These are phyloP conservation scores for Phaethornis superciliosus DNA, from an alignment of 2,113 vertebrate species.

Conservation along the genomic window DNA sequence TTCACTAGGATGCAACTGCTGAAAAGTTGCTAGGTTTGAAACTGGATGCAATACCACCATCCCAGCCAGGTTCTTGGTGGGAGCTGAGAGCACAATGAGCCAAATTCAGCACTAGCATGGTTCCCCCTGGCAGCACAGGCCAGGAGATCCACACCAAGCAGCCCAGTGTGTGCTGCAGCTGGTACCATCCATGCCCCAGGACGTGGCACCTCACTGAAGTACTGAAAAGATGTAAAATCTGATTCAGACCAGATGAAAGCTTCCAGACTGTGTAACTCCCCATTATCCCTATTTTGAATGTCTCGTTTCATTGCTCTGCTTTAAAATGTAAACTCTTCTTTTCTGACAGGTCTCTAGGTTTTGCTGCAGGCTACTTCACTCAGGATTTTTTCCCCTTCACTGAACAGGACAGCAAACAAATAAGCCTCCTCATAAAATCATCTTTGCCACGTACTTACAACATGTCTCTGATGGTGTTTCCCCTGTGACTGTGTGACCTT, in stretches of 20 bases:
- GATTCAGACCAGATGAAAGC: background rate
- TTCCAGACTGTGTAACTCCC: background rate
- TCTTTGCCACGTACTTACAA: background rate
- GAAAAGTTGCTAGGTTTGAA: background rate
- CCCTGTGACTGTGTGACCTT: background rate
- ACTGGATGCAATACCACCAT: background rate
- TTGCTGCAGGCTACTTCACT: background rate
- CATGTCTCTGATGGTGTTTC: background rate
- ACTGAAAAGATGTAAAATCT: background rate
- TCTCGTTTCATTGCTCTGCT: background rate
- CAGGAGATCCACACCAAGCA: background rate
- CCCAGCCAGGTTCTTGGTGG: background rate
- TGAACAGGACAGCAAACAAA: background rate
- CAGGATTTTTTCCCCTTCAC: background rate
- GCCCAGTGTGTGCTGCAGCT: background rate
- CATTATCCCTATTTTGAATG: background rate
- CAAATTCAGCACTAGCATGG: rapidly evolving
- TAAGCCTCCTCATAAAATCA: background rate
- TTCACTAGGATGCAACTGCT: background rate
- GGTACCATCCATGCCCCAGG: background rate
- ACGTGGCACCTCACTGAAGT: background rate
- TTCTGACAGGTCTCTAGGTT: background rate
- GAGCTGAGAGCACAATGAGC: background rate
- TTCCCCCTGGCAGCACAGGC: background rate
- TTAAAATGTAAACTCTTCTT: background rate